These are phyloP conservation scores for Adelosebastes latens DNA, from an alignment of 2,797 vertebrate species.

Conservation along the genomic window DNA sequence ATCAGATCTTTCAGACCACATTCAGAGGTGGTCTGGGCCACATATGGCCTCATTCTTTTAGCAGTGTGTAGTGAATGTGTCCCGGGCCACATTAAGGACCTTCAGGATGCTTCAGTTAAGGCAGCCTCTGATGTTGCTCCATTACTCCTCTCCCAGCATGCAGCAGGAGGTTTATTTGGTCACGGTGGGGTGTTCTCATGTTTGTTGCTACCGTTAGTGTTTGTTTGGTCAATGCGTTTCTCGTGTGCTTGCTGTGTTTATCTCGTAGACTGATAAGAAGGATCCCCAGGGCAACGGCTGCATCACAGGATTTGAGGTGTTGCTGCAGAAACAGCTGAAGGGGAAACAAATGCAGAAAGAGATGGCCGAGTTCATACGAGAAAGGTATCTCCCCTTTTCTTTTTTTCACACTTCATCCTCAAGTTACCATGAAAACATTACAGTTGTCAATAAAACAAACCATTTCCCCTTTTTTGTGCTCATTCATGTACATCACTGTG, in stretches of 20 bases:
- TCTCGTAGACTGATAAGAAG: constrained; percentile 90
- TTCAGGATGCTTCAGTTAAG: too few relatives aligned
- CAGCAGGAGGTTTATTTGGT: neutral
- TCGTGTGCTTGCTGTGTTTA: constrained; percentile 45
- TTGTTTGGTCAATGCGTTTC: constrained; percentile 13
- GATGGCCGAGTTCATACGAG: constrained; percentile 97
- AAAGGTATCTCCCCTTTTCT: constrained; percentile 84
- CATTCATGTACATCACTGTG: constrained; percentile 29
- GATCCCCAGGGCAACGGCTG: constrained; percentile 92
- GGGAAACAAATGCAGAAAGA: constrained; percentile 99
- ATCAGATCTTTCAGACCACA: too few relatives aligned
- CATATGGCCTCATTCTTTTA: too few relatives aligned
- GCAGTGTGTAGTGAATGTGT: too few relatives aligned
- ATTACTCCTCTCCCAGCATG: neutral
- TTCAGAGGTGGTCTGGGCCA: too few relatives aligned
- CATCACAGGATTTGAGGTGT: constrained; percentile 93
- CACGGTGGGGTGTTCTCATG: constrained; percentile 2
- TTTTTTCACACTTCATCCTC: constrained; percentile 4
- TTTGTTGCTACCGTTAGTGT: neutral
- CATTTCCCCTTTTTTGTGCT: constrained; percentile 45
- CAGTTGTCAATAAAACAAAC: constrained; percentile 29
- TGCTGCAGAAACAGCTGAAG: constrained; percentile 97
- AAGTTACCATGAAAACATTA: constrained; percentile 61
- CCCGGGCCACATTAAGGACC: too few relatives aligned
- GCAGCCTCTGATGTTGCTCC: too few relatives aligned